These are phyloP conservation scores for Ramazzottius varieornatus DNA, from an alignment of 2,888 invertebrate genomes.

Conservation along the genomic window DNA sequence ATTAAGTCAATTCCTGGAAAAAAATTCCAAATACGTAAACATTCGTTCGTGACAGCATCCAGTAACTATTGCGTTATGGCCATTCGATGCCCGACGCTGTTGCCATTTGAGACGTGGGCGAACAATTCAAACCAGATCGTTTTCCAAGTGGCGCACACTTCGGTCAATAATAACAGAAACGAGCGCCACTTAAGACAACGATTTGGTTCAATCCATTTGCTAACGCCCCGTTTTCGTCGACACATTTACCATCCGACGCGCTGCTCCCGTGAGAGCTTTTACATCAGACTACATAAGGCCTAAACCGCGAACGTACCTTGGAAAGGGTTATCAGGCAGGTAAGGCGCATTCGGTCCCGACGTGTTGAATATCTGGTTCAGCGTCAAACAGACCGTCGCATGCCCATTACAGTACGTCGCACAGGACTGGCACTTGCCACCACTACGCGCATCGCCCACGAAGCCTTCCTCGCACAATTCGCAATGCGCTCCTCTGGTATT, in stretches of 20 bases:
- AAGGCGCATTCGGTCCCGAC: not conserved
- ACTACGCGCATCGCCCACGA: constrained; percentile 60
- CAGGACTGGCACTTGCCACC: constrained; percentile 65
- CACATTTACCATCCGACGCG: too few relatives aligned
- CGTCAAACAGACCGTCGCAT: constrained; percentile 37
- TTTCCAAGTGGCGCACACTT: too few relatives aligned
- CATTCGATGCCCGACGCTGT: not conserved
- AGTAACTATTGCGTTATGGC: not conserved
- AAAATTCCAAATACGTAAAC: not conserved
- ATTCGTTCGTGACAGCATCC: too few relatives aligned
- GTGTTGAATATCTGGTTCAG: not conserved
- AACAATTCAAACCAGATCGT: too few relatives aligned
- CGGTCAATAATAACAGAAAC: too few relatives aligned
- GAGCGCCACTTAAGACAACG: too few relatives aligned
- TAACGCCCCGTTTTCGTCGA: too few relatives aligned
- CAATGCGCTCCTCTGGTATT: constrained; percentile 78
- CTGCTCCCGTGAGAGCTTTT: too few relatives aligned
- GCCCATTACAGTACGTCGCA: constrained; percentile 60
- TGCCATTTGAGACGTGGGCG: not conserved
- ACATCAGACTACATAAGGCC: too few relatives aligned
- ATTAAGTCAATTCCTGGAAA: not conserved
- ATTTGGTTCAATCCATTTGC: too few relatives aligned
- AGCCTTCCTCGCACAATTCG: constrained; percentile 61
- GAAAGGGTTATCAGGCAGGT: not conserved
- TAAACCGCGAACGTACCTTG: not conserved